Base-by-base conservation (phyloP, 2,113 vertebrate genomes). In the Zosterops borbonicus region DNA sequence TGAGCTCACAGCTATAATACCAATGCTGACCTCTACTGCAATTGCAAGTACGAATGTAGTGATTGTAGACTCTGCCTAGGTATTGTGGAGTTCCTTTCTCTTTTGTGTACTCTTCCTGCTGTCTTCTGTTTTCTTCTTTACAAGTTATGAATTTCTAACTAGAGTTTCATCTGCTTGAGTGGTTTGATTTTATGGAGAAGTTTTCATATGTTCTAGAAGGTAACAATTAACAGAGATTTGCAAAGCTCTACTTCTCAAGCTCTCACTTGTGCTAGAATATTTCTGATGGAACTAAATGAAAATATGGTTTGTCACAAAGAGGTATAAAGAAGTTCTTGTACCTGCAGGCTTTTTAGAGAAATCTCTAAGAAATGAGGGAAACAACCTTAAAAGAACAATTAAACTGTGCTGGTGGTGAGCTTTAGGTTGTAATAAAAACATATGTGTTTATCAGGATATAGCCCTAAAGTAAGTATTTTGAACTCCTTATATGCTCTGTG, bases 61-160 rank as follows among this genome's bases (percentile, higher is more conserved):
- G 41, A 31, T n/a, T 35, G 15, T 37, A 41, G 37, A 20, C 9
- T 44, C 52, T 53, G 0, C 0, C 2, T 52, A 68, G 28, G 20
- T 89, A 31, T 27, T 44, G 10, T 42, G 37, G 41, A 14, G 16
- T 77, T 68, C 8, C 7, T 60, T 93, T 87, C 14, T 80, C 68
- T 79, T 73, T 79, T 60, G 63, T 76, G 25, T 23, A 9, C 49
- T 84, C 8, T 73, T 82, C 50, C 46, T 10, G 1, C 42, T 62
- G 9, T 82, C 59, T 92, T 91, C 62, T 11, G n/a, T 74, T 94
- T 96, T 70, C 74, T 94, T 87, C 80, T 92, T 76, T 65, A 53
- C 17, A 47, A 77, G 31, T 55, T 60, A 35, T 0, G 14, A 29
- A 55, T 63, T 74, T 92, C 46, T 79, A 81, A 39, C 14, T 78